Evolutionary conservation across 1,140 invertebrate species (phyloP), one percentile per base, ranked within the genome.

Genomic region (Thaumatotibia leucotreta): DNA sequence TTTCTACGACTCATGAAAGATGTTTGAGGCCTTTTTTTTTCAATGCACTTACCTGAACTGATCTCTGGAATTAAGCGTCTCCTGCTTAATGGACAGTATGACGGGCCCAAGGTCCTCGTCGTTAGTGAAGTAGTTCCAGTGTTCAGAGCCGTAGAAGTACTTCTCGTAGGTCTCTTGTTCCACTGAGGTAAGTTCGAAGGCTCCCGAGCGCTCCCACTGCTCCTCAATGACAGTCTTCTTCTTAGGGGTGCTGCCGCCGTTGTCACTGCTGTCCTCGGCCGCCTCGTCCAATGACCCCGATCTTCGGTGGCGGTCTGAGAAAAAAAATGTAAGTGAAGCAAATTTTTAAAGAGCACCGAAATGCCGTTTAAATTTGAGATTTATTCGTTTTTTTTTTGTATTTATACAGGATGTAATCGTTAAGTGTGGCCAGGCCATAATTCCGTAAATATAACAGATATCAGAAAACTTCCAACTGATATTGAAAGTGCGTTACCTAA

Each of bases 91-190:
- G 63, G 97, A 99, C 54, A 99, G 93, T 72, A 99, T 97, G 27
- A 99, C 96, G 8, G 98, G 98, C 0, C 98, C 98, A 4, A 99
- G 91, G 84, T 97, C 96, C 81, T 99, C 97, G 82, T 99, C 98
- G 78, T 97, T 97, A 8, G 97, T 98, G 83, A 98, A 98, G 87
- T 99, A 99, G 89, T 99, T 99, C 97, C 98, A 99, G 84, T 99
- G 98, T 85, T 99, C 98, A 0, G 96, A 95, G 20, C 96, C 96
- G 76, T 98, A 98, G 87, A 98, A 98, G 81, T 98, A 98, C 75
- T 97, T 97, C 76, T 98, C 97, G 82, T 98, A 98, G 0, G 97
- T 98, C 87, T 98, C 97, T 80, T 98, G 97, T 84, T 98, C 97
- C 14, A 98, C 97, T 4, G 96, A 97, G 0, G 97, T 98, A 23